phyloP scores from a whole-genome alignment of 2,888 invertebrate species.

The Trichogramma dendrolimi region DNA sequence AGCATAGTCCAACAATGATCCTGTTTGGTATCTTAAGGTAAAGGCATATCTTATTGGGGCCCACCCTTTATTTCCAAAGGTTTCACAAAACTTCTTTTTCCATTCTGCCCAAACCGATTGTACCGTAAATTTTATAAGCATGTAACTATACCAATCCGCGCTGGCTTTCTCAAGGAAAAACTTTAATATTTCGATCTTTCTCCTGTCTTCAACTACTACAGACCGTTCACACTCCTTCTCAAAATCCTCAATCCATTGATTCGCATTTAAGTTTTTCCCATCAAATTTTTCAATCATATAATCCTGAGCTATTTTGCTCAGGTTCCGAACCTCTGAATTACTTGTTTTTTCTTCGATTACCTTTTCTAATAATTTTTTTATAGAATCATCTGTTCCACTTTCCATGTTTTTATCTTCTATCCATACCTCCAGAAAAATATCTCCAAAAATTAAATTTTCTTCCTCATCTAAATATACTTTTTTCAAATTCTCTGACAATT shows the following conservation, averaged over 20 bases:
- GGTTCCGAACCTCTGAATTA: conserved; percentile 27
- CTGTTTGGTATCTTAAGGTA: conserved; percentile 21
- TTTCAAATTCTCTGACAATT: conserved; percentile 22
- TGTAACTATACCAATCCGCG: conserved; percentile 31
- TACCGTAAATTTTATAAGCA: conserved; percentile 20
- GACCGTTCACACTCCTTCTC: conserved; percentile 34
- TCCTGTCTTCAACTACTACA: conserved; percentile 27
- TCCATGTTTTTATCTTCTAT: conserved; percentile 6
- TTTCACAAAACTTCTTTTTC: conserved; percentile 25
- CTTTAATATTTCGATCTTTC: conserved; percentile 32
- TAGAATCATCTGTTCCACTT: background rate
- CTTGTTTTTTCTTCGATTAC: too few relatives aligned
- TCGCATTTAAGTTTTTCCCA: conserved; percentile 29
- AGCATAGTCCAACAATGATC: conserved; percentile 6
- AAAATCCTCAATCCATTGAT: conserved; percentile 33
- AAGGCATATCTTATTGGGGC: conserved; percentile 25
- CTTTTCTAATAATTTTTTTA: too few relatives aligned
- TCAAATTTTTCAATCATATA: conserved; percentile 33
- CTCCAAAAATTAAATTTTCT: conserved; percentile 28
- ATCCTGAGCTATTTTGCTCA: conserved; percentile 29
- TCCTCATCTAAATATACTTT: conserved; percentile 29
- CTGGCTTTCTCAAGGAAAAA: conserved; percentile 32
- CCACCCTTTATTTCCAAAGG: conserved; percentile 29
- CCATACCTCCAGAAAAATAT: conserved; percentile 18
- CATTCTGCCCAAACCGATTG: conserved; percentile 25